Conservation (phyloP, 2,888 invertebrate genomes). For the Temnothorax ravouxi region DNA sequence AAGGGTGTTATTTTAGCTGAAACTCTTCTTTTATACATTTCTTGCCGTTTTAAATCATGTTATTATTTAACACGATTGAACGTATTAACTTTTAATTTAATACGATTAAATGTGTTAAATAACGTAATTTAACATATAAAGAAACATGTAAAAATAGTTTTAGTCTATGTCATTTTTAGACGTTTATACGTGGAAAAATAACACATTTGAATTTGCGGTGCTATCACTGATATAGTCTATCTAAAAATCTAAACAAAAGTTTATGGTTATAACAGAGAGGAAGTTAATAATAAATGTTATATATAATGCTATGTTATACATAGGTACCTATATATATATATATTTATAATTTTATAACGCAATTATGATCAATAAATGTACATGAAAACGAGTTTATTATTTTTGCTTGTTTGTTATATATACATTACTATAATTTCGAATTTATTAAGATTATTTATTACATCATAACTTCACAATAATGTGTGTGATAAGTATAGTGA, state of each 20-base stretch:
- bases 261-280: background rate
- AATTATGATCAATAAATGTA: constrained; percentile 14
- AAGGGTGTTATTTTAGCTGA: too few relatives aligned
- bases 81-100: too few relatives aligned
- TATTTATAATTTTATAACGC: constrained; percentile 11
- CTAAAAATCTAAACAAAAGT: background rate
- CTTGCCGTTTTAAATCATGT: too few relatives aligned
- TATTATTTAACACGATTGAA: too few relatives aligned
- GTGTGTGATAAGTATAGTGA: background rate
- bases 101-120: too few relatives aligned
- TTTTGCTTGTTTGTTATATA: background rate
- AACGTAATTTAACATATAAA: too few relatives aligned
- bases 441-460: constrained; percentile 3
- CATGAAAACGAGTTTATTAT: background rate
- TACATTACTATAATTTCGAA: background rate
- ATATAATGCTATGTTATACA: background rate
- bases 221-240: background rate
- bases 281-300: constrained; percentile 22
- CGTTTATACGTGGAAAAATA: too few relatives aligned
- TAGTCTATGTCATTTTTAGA: too few relatives aligned
- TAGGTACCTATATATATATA: too few relatives aligned
- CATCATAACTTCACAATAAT: background rate
- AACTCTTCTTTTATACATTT: too few relatives aligned
- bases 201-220: too few relatives aligned
- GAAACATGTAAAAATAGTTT: too few relatives aligned